Evolutionary conservation across 2,113 vertebrate species (phyloP).

Genomic region (Aramus guarauna): DNA sequence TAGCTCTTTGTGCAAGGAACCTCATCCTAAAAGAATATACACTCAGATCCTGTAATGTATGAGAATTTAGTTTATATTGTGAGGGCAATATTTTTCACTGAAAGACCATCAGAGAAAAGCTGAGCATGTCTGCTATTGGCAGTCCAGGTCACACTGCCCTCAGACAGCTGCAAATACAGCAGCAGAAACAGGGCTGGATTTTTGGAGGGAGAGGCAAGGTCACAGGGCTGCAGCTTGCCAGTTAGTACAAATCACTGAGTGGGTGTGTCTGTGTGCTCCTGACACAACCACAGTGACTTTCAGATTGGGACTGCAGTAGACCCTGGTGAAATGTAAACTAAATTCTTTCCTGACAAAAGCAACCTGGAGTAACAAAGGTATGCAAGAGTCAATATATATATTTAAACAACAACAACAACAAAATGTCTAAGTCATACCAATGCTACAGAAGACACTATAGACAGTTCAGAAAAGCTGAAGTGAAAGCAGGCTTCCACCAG

Average conservation of each 20-base stretch:
- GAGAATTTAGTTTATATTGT: not conserved
- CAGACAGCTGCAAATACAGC: not conserved
- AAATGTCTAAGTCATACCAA: not conserved
- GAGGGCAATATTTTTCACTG: not conserved
- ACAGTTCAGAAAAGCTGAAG: not conserved
- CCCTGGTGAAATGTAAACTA: not conserved
- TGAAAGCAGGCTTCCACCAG: not conserved
- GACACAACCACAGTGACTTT: not conserved
- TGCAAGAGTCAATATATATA: not conserved
- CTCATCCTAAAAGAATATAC: not conserved
- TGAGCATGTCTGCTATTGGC: not conserved
- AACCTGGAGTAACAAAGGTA: not conserved
- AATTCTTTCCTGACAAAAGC: not conserved
- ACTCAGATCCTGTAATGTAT: not conserved
- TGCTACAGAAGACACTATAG: not conserved
- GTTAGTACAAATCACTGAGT: not conserved
- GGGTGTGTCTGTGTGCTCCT: not conserved
- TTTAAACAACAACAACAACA: not conserved
- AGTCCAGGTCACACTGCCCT: not conserved
- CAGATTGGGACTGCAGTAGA: not conserved
- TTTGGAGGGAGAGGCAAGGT: not conserved
- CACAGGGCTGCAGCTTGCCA: not conserved
- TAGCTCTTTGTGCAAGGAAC: not conserved
- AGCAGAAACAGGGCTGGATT: not conserved
- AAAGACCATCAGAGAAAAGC: not conserved